Evolutionary conservation across 2,797 vertebrate genomes (phyloP), one percentile per base, ranked within the genome.

Genomic region (Ambastaia sidthimunki): DNA sequence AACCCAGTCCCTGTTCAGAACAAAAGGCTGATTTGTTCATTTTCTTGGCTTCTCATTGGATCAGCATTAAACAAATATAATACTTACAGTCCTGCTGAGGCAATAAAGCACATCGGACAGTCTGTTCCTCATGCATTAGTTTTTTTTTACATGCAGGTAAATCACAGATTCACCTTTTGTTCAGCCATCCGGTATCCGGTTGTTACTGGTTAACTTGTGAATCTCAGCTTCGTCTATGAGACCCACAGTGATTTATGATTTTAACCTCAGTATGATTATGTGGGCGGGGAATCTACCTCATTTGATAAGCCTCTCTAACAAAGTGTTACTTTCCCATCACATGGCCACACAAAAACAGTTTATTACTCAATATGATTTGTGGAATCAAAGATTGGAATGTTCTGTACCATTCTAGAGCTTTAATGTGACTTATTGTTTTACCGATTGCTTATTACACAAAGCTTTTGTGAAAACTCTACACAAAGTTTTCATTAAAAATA

Each of bases 161-260:
- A 7, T 63, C 19, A 59, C 21, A 59, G 19, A 18, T 31, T 31
- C 31, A 37, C 9, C 41, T 41, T 37, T 65, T 16, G 25, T 19
- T 37, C 9, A 65, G 62, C 10, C 2, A 16, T 63, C 18, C 3
- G 31, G 31, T 37, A 12, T 65, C 31, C 62, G 37, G 16, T 11
- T 19, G 62, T 37, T 65, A 65, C 62, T 7, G 9, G 31, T 65
- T 65, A 37, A 65, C 62, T 65, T 37, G 28, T 37, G 10, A 65
- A 37, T 37, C 18, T 37, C 2, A 44, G 41, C 41, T 44, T 44
- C 10, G 41, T 44, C 41, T 11, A 65, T 9, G 25, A 9, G 3
- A 15, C 31, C 28, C n/a, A 19, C 1, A 63, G 16, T 34, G 59
- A 63, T 34, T 63, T 63, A 34, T 31, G 60, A 34, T 41, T 65